Conservation (phyloP, 1,140 invertebrate genomes). For the Hyposmocoma kahamanoa region DNA sequence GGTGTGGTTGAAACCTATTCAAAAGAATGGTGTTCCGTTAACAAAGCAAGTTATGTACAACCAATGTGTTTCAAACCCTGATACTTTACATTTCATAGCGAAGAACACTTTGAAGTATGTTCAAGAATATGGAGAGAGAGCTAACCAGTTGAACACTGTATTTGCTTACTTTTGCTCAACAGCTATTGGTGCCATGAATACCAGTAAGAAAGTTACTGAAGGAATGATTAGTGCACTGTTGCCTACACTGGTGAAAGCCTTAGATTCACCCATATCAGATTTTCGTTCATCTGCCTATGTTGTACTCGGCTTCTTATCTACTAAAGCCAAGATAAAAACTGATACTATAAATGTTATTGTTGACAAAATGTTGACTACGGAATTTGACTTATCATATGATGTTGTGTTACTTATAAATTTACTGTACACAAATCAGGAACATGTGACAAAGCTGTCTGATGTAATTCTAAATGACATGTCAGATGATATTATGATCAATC, state of each 20-base stretch:
- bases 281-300: conserved; percentile 84
- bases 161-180: conserved; percentile 87
- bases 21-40: conserved; percentile 83
- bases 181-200: conserved; percentile 80
- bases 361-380: conserved; percentile 74
- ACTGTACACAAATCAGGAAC: conserved; percentile 76
- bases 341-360: conserved; percentile 78
- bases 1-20: conserved; percentile 84
- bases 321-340: conserved; percentile 77
- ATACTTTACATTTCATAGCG: conserved; percentile 84
- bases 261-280: conserved; percentile 79
- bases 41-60: conserved; percentile 82
- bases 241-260: conserved; percentile 79
- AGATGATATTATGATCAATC: conserved; percentile 53
- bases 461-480: conserved; percentile 71
- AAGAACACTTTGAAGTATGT: conserved; percentile 79
- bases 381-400: conserved; percentile 73
- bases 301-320: conserved; percentile 80
- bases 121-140: conserved; percentile 76
- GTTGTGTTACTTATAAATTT: conserved; percentile 75
- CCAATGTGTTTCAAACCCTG: conserved; percentile 79
- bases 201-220: conserved; percentile 75
- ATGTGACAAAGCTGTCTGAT: conserved; percentile 68
- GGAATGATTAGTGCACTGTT: conserved; percentile 81
- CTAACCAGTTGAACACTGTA: conserved; percentile 78